Evolutionary conservation across 2,888 invertebrate genomes (phyloP).

Genomic region (Pyrochroa serraticornis): DNA sequence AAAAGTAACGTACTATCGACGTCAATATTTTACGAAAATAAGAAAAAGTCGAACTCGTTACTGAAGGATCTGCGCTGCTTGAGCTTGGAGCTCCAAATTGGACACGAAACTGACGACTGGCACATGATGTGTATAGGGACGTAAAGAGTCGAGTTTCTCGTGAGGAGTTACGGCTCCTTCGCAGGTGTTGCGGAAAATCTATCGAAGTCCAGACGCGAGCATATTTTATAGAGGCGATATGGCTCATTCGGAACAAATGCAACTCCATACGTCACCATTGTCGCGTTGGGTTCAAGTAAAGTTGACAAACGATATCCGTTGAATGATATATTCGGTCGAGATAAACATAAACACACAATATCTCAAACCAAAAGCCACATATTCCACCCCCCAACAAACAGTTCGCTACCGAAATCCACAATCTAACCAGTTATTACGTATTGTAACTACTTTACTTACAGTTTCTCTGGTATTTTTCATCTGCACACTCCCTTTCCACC

Average conservation of each 20-base stretch:
- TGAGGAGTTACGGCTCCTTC: too few relatives aligned
- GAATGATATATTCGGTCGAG: conserved; percentile 32
- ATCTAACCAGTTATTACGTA: conserved; percentile 16
- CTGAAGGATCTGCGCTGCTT: too few relatives aligned
- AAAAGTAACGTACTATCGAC: too few relatives aligned
- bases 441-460: conserved; percentile 59
- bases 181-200: neutral
- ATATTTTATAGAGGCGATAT: too few relatives aligned
- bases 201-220: neutral
- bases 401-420: conserved; percentile 2
- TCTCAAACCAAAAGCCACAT: conserved; percentile 23
- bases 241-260: conserved; percentile 18
- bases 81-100: too few relatives aligned
- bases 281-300: conserved; percentile 25
- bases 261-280: conserved; percentile 14
- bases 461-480: conserved; percentile 71
- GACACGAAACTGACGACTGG: too few relatives aligned
- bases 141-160: too few relatives aligned
- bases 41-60: too few relatives aligned
- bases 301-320: conserved; percentile 33
- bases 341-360: conserved; percentile 34
- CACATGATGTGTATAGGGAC: too few relatives aligned
- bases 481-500: conserved; percentile 76
- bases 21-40: too few relatives aligned
- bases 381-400: conserved; percentile 10